Base-by-base conservation (phyloP, 30 jellyfish, hydroid and myxozoan genomes). In the Mastigias papua region DNA sequence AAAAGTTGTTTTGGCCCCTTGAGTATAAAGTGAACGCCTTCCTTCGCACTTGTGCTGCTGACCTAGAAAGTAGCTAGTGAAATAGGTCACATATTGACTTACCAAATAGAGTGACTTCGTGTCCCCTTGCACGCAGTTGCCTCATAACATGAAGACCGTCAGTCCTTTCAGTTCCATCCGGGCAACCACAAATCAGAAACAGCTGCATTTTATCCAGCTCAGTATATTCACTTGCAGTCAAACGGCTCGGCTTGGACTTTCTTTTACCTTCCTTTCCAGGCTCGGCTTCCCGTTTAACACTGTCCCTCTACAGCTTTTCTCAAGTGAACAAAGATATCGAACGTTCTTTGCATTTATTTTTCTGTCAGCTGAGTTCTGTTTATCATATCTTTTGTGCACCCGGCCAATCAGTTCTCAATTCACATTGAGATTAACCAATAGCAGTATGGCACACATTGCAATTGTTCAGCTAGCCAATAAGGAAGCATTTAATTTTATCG, bases 111-210 rank as follows among this genome's bases (percentile, higher is more conserved):
- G 97, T 63, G 27, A 78, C 97, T 57, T 80, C 93, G 49, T 89
- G 97, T 79, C 97, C 97, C 49, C 93, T 71, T 71, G 93, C 90
- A 54, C 93, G 97, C 58, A 89, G 97, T 58, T 89, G 87, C 80
- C 93, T 80, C 97, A 89, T 89, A 42, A 89, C 90, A 50, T 80
- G 87, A 49, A 89, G 92, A 58, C 91, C 93, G 86, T 89, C 86
- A 33, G 79, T 80, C 49, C 91, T 80, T 61, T 89, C 97, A 21
- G 89, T 75, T 34, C 87, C 82, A 58, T 74, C 93, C 30, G 85
- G 58, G 78, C 97, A 89, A 28, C 97, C 97, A 37, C 93, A 89
- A 51, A 89, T 74, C n/a, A 89, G 73, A 83, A 89, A 89, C 21
- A 89, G 84, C 89, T 89, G 80, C 97, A 89, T 89, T 21, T 80